Percentiles rank a stretch among this genome's conserved stretches.
Conservation (phyloP, 2,888 invertebrate species). For the Merodon equestris region DNA sequence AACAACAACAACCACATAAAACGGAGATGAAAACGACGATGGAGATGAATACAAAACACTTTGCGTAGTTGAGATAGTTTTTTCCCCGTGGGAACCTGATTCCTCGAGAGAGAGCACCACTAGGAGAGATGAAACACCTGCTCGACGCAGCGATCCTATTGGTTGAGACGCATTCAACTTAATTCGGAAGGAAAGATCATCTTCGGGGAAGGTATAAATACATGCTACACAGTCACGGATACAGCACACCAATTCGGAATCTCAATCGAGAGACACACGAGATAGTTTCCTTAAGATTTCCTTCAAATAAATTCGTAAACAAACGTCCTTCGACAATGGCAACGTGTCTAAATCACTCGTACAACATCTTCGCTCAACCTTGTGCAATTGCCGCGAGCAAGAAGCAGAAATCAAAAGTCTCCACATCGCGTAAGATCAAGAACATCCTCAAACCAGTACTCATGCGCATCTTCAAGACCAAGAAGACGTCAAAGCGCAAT, state of each 20-base stretch:
- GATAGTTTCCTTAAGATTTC: slow-evolving; percentile 28
- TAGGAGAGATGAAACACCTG: slow-evolving; percentile 60
- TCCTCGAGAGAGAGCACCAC: slow-evolving; percentile 42
- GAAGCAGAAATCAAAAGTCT: slow-evolving; percentile 75
- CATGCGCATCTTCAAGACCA: slow-evolving; percentile 80
- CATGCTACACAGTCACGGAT: slow-evolving; percentile 40
- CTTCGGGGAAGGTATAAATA: slow-evolving; percentile 63
- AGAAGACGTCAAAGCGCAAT: slow-evolving; percentile 74
- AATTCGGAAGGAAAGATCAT: slow-evolving; percentile 6
- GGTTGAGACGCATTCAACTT: slow-evolving; percentile 30
- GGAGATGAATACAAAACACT: slow-evolving; percentile 46
- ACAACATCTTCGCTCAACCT: slow-evolving; percentile 60
- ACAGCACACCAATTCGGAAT: slow-evolving; percentile 36
- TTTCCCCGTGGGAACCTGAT: slow-evolving; percentile 57
- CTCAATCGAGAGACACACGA: slow-evolving; percentile 32
- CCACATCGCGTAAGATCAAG: slow-evolving; percentile 76
- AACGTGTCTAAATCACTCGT: slow-evolving; percentile 43
- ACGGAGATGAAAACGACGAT: slow-evolving; percentile 12
- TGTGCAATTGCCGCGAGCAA: slow-evolving; percentile 54
- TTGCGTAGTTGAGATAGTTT: slow-evolving; percentile 29
- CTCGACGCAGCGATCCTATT: slow-evolving; percentile 47
- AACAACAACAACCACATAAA: no score
- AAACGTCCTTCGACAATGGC: slow-evolving; percentile 35
- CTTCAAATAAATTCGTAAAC: slow-evolving; percentile 3
- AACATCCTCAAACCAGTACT: slow-evolving; percentile 76